Evolutionary conservation across 2,113 vertebrate species (phyloP).

Genomic region (Columbina picui): DNA sequence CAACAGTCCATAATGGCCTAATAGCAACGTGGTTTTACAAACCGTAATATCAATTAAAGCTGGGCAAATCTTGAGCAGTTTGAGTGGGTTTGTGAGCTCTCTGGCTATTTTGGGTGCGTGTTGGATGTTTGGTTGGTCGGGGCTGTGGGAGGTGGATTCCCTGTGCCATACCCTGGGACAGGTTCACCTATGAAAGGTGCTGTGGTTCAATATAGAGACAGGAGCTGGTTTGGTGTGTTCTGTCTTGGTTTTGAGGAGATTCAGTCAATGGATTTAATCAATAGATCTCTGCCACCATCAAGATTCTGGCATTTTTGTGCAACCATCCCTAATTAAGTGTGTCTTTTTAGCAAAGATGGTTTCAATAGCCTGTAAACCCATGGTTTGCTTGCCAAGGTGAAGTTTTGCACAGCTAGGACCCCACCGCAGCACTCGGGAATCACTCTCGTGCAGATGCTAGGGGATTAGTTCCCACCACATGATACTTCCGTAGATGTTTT

Average conservation of each 20-base stretch:
- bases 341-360: background rate
- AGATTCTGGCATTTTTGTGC: background rate
- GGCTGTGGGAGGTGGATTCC: background rate
- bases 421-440: background rate
- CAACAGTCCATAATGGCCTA: background rate
- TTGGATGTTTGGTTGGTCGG: background rate
- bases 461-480: accelerated
- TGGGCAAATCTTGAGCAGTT: background rate
- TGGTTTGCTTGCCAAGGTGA: background rate
- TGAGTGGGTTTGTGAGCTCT: background rate
- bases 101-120: background rate
- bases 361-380: background rate
- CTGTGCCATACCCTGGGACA: accelerated
- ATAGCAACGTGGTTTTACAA: background rate
- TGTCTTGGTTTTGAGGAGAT: background rate
- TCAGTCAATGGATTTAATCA: background rate
- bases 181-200: background rate
- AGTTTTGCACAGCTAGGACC: background rate
- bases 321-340: background rate
- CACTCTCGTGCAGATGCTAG: background rate
- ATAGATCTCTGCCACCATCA: background rate
- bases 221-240: background rate
- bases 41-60: background rate
- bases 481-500: background rate
- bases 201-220: background rate